Evolutionary conservation across 2,888 invertebrate species (phyloP), one percentile per base, ranked within the genome.

Genomic region (Pristionchus japonicus): DNA sequence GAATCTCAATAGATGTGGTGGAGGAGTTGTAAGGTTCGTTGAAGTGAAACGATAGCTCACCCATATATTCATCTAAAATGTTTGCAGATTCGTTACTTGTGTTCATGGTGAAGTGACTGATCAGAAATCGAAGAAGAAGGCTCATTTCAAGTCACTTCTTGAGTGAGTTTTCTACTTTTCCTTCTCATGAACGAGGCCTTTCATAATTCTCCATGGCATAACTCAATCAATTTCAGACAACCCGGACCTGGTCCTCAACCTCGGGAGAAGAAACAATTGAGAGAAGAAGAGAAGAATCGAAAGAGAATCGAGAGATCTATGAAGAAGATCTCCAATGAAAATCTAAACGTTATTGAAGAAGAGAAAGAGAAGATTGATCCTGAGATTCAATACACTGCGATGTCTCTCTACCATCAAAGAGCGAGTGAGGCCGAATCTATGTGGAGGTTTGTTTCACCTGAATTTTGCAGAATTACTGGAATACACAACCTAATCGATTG

Each of bases 201-300:
- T 64, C 27, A n/a, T 27, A 64, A 31, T 27, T n/a, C 57, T 23
- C 11, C 43, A 31, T 31, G n/a, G n/a, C n/a, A n/a, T n/a, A n/a
- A n/a, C 27, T 64, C 13, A 74, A 23, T 40, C 3, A 13, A 17
- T 83, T 31, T 31, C 82, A 83, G 82, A 23, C 49, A 83, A 17
- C 82, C 82, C 34, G 82, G 82, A 2, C 82, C 82, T 34, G 82
- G 82, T 0, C 82, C 82, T 83, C 82, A 34, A 34, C n/a, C 52
- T 37, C 52, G 9, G 2, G 82, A 83, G n/a, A 83, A 83, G 52
- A 49, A 52, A 52, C 82, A 83, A 83, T 23, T 83, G 82, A 83
- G 82, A 83, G 52, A 83, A 83, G 52, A 83, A 34, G 82, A 83
- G 43, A 83, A 83, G 52, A 83, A 52, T 20, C 49, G 82, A n/a